Conservation (phyloP, 2,888 invertebrate species). For the Coenonympha arcania region DNA sequence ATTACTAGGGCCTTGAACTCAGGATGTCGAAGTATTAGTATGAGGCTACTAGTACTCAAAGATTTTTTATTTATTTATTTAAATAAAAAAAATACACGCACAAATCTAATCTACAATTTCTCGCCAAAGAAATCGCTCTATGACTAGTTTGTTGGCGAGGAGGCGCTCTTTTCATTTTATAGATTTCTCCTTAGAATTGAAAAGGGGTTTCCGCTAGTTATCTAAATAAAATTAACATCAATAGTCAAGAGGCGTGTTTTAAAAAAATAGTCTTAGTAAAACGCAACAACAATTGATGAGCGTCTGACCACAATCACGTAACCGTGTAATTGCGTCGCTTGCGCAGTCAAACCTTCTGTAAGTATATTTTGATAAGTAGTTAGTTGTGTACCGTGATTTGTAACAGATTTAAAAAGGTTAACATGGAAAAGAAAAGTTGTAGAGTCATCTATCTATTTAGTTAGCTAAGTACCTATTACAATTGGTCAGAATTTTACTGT, state of each 20-base stretch:
- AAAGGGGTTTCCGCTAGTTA: neutral
- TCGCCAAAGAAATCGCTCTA: no score
- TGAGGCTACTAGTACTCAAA: no score
- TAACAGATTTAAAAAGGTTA: neutral
- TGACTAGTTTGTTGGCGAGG: no score
- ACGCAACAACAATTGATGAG: constrained; percentile 37
- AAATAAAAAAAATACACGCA: no score
- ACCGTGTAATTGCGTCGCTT: constrained; percentile 27
- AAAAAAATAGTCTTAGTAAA: constrained; percentile 26
- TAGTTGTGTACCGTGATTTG: neutral
- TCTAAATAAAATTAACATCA: neutral
- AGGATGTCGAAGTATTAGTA: no score
- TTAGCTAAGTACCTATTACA: no score
- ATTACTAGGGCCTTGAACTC: no score
- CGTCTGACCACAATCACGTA: constrained; percentile 36
- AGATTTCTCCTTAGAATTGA: neutral
- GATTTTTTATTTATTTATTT: no score
- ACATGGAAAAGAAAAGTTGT: neutral
- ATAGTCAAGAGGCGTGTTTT: constrained; percentile 3
- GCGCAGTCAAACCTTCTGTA: neutral
- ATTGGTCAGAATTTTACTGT: no score
- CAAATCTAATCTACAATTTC: no score
- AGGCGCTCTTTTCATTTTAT: no score
- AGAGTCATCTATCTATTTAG: no score
- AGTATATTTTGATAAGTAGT: constrained; percentile 4